A percentile compares a stretch with the other conserved stretches of the same genome.
phyloP scores from a whole-genome alignment of 2,113 vertebrate genomes.

The Nyctibius bracteatus region DNA sequence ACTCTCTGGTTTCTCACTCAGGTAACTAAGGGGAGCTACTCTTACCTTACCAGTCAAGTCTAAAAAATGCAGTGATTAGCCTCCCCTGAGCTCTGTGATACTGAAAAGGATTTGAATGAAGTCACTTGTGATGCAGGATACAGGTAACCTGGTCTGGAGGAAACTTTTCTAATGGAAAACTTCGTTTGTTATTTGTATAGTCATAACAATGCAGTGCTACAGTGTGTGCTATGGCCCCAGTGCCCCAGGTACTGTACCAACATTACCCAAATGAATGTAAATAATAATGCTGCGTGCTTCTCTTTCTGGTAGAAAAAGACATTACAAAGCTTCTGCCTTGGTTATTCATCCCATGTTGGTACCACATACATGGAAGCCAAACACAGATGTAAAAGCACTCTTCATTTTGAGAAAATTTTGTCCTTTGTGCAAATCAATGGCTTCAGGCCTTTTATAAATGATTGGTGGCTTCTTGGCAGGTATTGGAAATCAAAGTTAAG shows the following conservation, averaged over 20 bases:
- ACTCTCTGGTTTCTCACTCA: background rate
- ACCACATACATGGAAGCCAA: background rate
- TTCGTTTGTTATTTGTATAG: background rate
- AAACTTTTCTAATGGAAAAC: background rate
- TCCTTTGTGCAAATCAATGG: background rate
- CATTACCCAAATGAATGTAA: background rate
- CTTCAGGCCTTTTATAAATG: constrained; percentile 11
- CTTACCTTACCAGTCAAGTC: background rate
- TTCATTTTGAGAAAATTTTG: background rate
- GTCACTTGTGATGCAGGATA: background rate
- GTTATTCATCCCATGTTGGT: background rate
- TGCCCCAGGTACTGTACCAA: background rate
- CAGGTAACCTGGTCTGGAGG: background rate
- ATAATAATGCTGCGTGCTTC: background rate
- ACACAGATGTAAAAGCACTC: background rate
- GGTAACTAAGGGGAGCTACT: background rate
- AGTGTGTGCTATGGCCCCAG: background rate
- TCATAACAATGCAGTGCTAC: background rate
- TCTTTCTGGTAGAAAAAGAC: background rate
- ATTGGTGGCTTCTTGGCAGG: background rate
- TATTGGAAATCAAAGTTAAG: constrained; percentile 22
- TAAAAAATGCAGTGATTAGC: background rate
- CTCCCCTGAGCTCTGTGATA: background rate
- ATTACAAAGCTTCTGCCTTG: background rate
- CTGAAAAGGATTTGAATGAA: background rate